A percentile compares a stretch with the other conserved stretches of the same genome.
phyloP scores from a whole-genome alignment of 2,888 invertebrate genomes.

The Aphrophora alni region DNA sequence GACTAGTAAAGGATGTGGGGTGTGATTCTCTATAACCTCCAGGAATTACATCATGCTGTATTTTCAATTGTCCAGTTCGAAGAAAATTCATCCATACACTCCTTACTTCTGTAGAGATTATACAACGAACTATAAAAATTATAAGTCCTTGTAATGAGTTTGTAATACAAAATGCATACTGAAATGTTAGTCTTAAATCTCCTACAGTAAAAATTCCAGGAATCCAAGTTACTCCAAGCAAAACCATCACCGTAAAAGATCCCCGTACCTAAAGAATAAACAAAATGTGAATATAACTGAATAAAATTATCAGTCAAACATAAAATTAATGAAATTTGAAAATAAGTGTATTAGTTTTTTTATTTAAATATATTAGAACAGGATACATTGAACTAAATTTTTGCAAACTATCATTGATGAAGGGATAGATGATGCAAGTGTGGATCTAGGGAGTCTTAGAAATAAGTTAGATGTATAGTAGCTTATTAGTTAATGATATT shows the following conservation, averaged over 20 bases:
- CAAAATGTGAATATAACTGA: not conserved
- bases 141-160: slow-evolving; percentile 40
- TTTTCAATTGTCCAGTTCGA: slow-evolving; percentile 34
- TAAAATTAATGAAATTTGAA: not conserved
- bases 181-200: slow-evolving; percentile 28
- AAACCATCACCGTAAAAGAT: slow-evolving; percentile 37
- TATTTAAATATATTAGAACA: too few relatives aligned
- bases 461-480: too few relatives aligned
- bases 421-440: too few relatives aligned
- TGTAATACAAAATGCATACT: slow-evolving; percentile 33
- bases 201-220: slow-evolving; percentile 36
- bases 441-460: too few relatives aligned
- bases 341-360: too few relatives aligned
- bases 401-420: too few relatives aligned
- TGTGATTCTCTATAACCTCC: slow-evolving; percentile 2
- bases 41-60: slow-evolving; percentile 1
- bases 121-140: slow-evolving; percentile 35
- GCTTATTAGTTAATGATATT: too few relatives aligned
- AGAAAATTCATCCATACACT: slow-evolving; percentile 34
- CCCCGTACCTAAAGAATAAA: slow-evolving; percentile 30
- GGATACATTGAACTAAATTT: too few relatives aligned
- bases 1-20: slow-evolving; percentile 23
- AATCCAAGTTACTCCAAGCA: slow-evolving; percentile 39
- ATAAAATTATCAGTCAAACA: not conserved
- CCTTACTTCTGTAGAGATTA: slow-evolving; percentile 34